A percentile compares a stretch with the other conserved stretches of the same genome.
Conservation (phyloP, 2,888 invertebrate species). For the Netelia fuscicornis region DNA sequence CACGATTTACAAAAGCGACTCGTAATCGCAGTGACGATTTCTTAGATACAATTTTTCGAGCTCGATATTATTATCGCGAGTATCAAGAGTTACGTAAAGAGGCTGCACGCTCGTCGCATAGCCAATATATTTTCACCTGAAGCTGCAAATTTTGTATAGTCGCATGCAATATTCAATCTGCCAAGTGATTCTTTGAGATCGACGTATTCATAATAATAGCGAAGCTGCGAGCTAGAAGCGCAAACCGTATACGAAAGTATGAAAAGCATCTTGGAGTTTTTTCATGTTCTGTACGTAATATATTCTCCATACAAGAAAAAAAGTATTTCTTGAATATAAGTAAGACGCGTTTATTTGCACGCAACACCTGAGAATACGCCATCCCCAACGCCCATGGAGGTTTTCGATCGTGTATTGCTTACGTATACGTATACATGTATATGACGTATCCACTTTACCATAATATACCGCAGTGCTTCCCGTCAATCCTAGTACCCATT, state of each 20-base stretch:
- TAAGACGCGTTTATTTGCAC: too few species aligned
- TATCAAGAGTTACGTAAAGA: not conserved
- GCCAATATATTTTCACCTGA: not conserved
- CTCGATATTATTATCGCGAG: not conserved
- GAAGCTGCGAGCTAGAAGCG: not conserved
- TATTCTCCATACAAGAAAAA: not conserved
- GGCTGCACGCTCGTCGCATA: not conserved
- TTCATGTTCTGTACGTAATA: not conserved
- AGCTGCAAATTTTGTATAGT: not conserved
- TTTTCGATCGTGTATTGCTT: too few species aligned
- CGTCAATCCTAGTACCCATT: too few species aligned
- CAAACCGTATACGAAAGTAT: not conserved
- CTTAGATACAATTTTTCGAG: too few species aligned
- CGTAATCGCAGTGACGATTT: too few species aligned
- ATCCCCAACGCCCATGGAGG: too few species aligned
- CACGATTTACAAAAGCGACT: too few species aligned
- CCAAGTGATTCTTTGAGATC: not conserved
- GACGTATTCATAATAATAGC: not conserved
- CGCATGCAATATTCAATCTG: not conserved
- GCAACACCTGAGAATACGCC: too few species aligned
- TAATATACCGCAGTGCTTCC: too few species aligned
- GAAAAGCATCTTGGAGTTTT: not conserved
- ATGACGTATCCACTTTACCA: too few species aligned
- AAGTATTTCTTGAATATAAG: too few species aligned
- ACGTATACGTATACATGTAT: too few species aligned